These are phyloP conservation scores for Linurgus olivaceus DNA, from an alignment of 2,797 vertebrate species.

Conservation along the genomic window DNA sequence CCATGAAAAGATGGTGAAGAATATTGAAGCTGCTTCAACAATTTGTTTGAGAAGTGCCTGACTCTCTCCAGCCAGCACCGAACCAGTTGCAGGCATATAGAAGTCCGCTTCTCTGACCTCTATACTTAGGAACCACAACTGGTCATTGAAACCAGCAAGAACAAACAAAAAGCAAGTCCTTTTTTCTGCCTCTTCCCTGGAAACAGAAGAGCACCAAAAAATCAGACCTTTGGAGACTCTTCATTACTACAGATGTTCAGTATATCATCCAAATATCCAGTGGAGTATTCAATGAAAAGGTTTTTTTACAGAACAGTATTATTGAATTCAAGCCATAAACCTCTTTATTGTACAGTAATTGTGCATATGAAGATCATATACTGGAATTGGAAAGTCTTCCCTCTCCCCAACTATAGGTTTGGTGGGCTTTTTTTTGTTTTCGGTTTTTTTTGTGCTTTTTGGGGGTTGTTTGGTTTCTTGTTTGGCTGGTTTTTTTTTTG, in stretches of 20 bases:
- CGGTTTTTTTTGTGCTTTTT: not conserved
- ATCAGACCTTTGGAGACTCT: not conserved
- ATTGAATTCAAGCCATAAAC: not conserved
- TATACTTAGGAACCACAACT: not conserved
- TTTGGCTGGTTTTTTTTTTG: not conserved
- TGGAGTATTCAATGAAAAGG: not conserved
- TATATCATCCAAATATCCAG: not conserved
- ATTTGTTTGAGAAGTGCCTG: not conserved
- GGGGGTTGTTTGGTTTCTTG: not conserved
- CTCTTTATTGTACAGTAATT: not conserved
- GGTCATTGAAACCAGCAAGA: not conserved
- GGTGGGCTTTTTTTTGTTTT: not conserved
- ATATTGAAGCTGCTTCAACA: not conserved
- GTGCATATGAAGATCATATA: not conserved
- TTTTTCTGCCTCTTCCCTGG: not conserved
- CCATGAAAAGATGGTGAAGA: not conserved
- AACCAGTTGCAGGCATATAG: not conserved
- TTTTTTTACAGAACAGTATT: not conserved
- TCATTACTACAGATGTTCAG: not conserved
- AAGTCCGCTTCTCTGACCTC: not conserved
- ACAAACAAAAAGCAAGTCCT: not conserved
- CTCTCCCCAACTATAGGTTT: not conserved
- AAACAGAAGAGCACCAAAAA: not conserved
- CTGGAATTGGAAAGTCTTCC: not conserved
- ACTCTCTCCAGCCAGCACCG: not conserved